These are phyloP conservation scores for Platynereis dumerilii DNA, from an alignment of 2,888 invertebrate genomes.

Conservation along the genomic window DNA sequence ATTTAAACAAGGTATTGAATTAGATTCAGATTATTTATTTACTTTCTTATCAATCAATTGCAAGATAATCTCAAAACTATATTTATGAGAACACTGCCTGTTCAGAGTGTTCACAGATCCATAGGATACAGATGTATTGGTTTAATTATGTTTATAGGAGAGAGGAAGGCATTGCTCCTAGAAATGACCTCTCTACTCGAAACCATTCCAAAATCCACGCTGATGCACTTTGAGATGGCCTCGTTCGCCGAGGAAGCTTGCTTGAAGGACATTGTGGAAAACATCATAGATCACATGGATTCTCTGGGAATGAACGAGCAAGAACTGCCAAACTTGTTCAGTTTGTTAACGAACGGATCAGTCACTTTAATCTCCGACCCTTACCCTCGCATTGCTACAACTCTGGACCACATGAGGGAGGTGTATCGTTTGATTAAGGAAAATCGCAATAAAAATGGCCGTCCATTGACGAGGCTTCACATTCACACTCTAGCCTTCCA, in stretches of 20 bases:
- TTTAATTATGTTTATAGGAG: constrained; percentile 65
- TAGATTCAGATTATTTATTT: no score
- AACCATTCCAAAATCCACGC: constrained; percentile 69
- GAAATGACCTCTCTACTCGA: constrained; percentile 75
- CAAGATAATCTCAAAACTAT: no score
- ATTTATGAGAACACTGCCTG: no score
- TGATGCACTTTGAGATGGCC: constrained; percentile 85
- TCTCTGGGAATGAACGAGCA: constrained; percentile 88
- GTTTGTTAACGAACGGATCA: constrained; percentile 74
- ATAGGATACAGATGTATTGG: no score
- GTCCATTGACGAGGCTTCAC: constrained; percentile 77
- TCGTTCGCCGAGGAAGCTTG: constrained; percentile 79
- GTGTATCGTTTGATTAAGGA: constrained; percentile 67
- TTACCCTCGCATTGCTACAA: constrained; percentile 79
- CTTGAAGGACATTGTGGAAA: constrained; percentile 72
- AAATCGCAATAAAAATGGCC: constrained; percentile 48
- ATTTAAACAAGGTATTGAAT: constrained; percentile 68
- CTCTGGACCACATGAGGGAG: constrained; percentile 81
- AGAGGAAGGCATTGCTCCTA: constrained; percentile 71
- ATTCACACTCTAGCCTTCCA: constrained; percentile 89
- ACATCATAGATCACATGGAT: constrained; percentile 77
- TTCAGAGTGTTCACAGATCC: no score
- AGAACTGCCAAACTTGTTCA: constrained; percentile 79
- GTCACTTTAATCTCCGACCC: constrained; percentile 79
- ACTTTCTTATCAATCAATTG: no score